Base-by-base conservation (phyloP, 2,797 vertebrate genomes). In the Sciurus vulgaris region DNA sequence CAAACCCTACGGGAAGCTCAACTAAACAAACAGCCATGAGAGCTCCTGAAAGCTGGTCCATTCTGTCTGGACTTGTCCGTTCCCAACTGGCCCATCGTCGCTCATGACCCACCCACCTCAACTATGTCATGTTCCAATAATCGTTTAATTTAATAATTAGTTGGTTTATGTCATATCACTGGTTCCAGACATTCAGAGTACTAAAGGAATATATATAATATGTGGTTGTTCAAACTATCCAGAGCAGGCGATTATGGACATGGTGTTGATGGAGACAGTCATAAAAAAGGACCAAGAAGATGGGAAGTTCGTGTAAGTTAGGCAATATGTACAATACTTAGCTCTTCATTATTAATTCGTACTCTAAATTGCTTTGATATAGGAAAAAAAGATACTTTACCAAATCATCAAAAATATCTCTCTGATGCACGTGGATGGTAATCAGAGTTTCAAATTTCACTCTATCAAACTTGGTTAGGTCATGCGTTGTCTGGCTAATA, bases 341-440 rank as follows among this genome's bases (percentile, higher is more conserved):
- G 72, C n/a, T 78, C 7, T 51, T 86, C 26, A 72, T 74, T 86
- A 51, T 73, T 65, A n/a, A 38, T 26, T 86, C 54, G 11, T 13
- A 86, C 0, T 87, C 30, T 41, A 63, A 70, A 70, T 95, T 70
- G 69, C 17, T 70, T 74, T 81, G 65, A 67, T 38, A 74, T 30
- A 33, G 63, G 10, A 92, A 97, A 93, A 93, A 94, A 65, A 18
- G 72, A 20, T 95, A 98, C 94, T 91, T 98, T 98, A 99, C 98
- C 98, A 99, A 97, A 89, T 98, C 98, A 98, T 98, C 98, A 96
- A 99, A 99, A 97, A 99, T 99, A 94, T 99, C 98, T 95, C 97
- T 97, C 86, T 99, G 98, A 96, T 99, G 98, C 77, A 99, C 98
- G n/a, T 99, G 98, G 94, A 99, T 98, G 59, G 98, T 99, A 97